These are phyloP conservation scores for Microctenopoma stevenorrisi DNA, from an alignment of 2,797 vertebrate species.

Conservation along the genomic window DNA sequence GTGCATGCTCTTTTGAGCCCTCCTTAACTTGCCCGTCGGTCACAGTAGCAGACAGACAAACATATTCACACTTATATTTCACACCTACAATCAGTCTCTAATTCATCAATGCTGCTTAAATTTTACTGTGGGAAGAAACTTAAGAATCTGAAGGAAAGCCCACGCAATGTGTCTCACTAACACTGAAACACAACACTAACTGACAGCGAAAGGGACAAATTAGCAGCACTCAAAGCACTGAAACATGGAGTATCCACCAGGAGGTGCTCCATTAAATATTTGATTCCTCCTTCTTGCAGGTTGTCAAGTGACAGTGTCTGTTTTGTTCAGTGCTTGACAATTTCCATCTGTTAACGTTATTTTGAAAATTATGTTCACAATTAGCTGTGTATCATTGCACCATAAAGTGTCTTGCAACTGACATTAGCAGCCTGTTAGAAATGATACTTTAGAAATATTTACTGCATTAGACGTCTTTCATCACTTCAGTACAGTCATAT, in stretches of 20 bases:
- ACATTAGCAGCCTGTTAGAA: constrained; percentile 46
- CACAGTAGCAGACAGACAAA: constrained; percentile 4
- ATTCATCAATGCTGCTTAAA: neutral
- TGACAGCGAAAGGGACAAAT: constrained; percentile 50
- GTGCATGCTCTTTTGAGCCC: neutral
- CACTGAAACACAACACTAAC: constrained; percentile 39
- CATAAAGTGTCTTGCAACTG: constrained; percentile 34
- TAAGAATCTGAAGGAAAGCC: constrained; percentile 36
- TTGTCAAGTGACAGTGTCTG: constrained; percentile 47
- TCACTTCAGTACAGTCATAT: constrained; percentile 57
- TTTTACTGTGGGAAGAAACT: constrained; percentile 36
- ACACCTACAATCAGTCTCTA: constrained; percentile 9
- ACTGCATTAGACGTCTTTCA: constrained; percentile 42
- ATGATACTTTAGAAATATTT: constrained; percentile 17
- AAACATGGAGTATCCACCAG: constrained; percentile 33
- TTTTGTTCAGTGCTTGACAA: constrained; percentile 26
- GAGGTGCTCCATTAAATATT: constrained; percentile 47
- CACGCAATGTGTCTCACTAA: constrained; percentile 10
- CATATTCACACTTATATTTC: constrained; percentile 18
- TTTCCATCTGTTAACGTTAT: constrained; percentile 29
- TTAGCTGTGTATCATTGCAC: constrained; percentile 1
- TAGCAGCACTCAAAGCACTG: constrained; percentile 36
- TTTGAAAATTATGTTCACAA: constrained; percentile 33
- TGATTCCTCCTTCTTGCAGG: constrained; percentile 37
- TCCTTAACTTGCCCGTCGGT: neutral